Evolutionary conservation across 1,140 invertebrate genomes (phyloP).

Genomic region (Drosophila seguyi): DNA sequence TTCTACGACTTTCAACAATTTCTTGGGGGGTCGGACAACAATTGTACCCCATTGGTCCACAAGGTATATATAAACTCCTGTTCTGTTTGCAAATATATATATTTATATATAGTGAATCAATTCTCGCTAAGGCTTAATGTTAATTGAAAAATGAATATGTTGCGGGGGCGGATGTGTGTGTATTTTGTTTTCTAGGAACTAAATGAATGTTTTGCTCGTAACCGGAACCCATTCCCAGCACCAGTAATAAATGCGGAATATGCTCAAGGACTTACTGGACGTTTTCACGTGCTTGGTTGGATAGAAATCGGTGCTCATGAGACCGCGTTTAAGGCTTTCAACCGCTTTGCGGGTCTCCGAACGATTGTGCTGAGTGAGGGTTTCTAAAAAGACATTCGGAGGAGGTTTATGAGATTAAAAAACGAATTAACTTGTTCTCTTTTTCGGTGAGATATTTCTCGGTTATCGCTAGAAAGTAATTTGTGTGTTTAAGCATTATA

Average conservation of each 20-base stretch:
- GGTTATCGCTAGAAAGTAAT: slow-evolving; percentile 13
- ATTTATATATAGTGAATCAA: slow-evolving; percentile 22
- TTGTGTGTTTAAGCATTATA: slow-evolving; percentile 24
- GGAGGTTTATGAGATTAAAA: slow-evolving; percentile 28
- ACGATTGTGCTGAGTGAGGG: slow-evolving; percentile 45
- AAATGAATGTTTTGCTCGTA: slow-evolving; percentile 17
- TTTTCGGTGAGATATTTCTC: slow-evolving; percentile 18
- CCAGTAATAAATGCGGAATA: slow-evolving; percentile 35
- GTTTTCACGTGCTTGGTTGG: slow-evolving; percentile 61
- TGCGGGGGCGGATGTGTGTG: slow-evolving; percentile 16
- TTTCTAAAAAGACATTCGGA: slow-evolving; percentile 64
- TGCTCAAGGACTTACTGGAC: slow-evolving; percentile 59
- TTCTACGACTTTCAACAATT: slow-evolving; percentile 36
- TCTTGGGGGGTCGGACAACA: slow-evolving; percentile 5
- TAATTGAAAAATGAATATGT: slow-evolving; percentile 11
- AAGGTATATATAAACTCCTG: slow-evolving; percentile 37
- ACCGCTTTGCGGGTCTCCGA: slow-evolving; percentile 39
- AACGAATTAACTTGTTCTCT: background rate
- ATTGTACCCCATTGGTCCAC: slow-evolving; percentile 58
- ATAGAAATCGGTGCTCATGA: slow-evolving; percentile 47
- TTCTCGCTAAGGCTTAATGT: slow-evolving; percentile 19
- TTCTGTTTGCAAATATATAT: slow-evolving; percentile 10
- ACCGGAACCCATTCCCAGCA: slow-evolving; percentile 41
- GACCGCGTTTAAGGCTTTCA: slow-evolving; percentile 63
- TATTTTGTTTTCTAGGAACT: slow-evolving; percentile 30